Evolutionary conservation across 2,888 invertebrate genomes (phyloP).

Genomic region (Agrenia bidenticulata): DNA sequence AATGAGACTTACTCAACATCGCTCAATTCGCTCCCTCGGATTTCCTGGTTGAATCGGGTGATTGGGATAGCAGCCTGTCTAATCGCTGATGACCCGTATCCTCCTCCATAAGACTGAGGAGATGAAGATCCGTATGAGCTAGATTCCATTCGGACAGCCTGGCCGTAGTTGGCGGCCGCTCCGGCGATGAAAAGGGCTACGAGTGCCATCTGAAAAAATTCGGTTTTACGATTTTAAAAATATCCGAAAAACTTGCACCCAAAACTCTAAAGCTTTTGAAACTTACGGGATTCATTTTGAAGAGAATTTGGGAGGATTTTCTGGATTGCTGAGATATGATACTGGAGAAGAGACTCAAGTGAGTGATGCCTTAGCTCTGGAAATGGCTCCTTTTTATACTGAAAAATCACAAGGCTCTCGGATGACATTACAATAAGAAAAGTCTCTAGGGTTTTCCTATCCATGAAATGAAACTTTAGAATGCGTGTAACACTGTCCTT

Average conservation of each 20-base stretch:
- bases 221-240: no score
- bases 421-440: no score
- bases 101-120: conserved; percentile 1
- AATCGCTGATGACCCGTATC: neutral
- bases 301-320: neutral
- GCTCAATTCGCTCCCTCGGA: conserved; percentile 20
- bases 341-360: neutral
- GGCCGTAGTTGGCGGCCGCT: conserved; percentile 29
- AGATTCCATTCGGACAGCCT: no score
- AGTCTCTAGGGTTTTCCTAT: no score
- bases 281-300: conserved; percentile 36
- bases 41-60: conserved; percentile 29
- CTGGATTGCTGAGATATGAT: neutral
- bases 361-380: neutral
- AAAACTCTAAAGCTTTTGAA: neutral
- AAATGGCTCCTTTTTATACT: neutral
- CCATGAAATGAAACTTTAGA: no score
- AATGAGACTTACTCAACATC: conserved; percentile 17
- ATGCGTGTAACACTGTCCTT: no score
- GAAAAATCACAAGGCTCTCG: no score
- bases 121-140: neutral
- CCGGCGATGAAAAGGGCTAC: conserved; percentile 29
- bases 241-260: no score
- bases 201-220: conserved; percentile 29
- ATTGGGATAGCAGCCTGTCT: conserved; percentile 28